phyloP scores from a whole-genome alignment of 2,797 vertebrate genomes.

The Tinamus major region DNA sequence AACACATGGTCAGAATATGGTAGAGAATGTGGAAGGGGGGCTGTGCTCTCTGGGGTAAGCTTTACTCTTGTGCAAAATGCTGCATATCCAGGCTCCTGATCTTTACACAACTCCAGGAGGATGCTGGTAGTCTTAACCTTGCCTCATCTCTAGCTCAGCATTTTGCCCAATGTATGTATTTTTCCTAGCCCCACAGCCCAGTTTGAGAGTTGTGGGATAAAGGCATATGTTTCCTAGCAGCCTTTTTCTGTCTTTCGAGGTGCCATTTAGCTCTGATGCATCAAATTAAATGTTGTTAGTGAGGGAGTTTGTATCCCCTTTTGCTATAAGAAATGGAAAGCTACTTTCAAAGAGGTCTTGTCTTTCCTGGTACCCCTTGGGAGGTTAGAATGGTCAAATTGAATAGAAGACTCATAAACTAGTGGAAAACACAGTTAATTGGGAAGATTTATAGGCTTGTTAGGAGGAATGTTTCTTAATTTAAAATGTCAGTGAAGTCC shows the following conservation, averaged over 20 bases:
- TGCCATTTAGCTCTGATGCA: conserved; percentile 16
- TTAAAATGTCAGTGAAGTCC: conserved; percentile 74
- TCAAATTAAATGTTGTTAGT: conserved; percentile 39
- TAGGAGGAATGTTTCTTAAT: conserved; percentile 73
- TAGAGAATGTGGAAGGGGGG: not conserved
- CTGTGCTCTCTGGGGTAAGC: not conserved
- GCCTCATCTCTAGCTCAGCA: not conserved
- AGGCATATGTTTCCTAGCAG: conserved; percentile 23
- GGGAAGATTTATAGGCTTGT: conserved; percentile 76
- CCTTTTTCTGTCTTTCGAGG: conserved; percentile 12
- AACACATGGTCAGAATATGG: not conserved
- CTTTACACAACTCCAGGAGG: not conserved
- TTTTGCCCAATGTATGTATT: no score
- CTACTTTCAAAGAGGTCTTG: conserved; percentile 9
- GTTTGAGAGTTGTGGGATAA: not conserved
- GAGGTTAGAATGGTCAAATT: conserved; percentile 63
- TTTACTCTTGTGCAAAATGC: not conserved
- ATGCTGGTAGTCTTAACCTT: not conserved
- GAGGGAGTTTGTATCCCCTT: not conserved
- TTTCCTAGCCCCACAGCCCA: not conserved
- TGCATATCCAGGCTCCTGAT: not conserved
- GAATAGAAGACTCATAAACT: conserved; percentile 71
- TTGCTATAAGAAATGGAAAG: conserved; percentile 12
- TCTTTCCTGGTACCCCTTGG: conserved; percentile 9
- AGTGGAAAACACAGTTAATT: conserved; percentile 73